A percentile compares a stretch with the other conserved stretches of the same genome.
phyloP scores from a whole-genome alignment of 1,140 invertebrate species.

The Pseudomyrmex gracilis region DNA sequence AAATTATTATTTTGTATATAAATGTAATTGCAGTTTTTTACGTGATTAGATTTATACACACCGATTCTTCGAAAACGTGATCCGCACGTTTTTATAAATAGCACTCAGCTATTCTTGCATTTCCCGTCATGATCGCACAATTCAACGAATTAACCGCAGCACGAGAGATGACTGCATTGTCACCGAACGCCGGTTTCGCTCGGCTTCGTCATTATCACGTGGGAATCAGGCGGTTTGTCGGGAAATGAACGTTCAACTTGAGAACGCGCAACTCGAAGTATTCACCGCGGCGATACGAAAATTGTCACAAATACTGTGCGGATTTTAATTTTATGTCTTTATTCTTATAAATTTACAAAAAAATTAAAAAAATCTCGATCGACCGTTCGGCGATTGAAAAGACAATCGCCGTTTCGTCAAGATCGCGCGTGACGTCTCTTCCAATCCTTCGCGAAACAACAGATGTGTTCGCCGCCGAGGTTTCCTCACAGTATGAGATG shows the following conservation, averaged over 20 bases:
- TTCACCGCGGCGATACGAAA: too few relatives aligned
- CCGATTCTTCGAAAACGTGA: background rate
- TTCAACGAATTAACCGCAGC: slow-evolving; percentile 9
- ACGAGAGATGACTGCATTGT: slow-evolving; percentile 16
- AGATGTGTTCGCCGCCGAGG: background rate
- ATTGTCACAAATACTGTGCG: too few relatives aligned
- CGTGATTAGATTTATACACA: background rate
- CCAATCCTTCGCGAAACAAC: background rate
- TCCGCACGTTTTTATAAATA: background rate
- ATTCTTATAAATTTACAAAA: too few relatives aligned
- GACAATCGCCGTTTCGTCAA: background rate
- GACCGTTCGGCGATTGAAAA: too few relatives aligned
- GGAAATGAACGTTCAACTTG: background rate
- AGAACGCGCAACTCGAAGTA: too few relatives aligned
- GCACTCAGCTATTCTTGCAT: background rate
- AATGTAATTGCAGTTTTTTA: too few relatives aligned
- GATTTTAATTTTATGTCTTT: too few relatives aligned
- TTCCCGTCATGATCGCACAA: slow-evolving; percentile 26
- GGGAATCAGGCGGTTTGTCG: background rate
- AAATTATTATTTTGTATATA: too few relatives aligned
- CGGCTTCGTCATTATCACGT: slow-evolving; percentile 7
- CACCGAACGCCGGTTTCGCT: slow-evolving; percentile 24
- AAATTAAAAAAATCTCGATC: too few relatives aligned
- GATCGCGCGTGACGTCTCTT: background rate
- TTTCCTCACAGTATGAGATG: slow-evolving; percentile 29